phyloP scores from a whole-genome alignment of 2,888 invertebrate species.

The Synergus umbraculus region DNA sequence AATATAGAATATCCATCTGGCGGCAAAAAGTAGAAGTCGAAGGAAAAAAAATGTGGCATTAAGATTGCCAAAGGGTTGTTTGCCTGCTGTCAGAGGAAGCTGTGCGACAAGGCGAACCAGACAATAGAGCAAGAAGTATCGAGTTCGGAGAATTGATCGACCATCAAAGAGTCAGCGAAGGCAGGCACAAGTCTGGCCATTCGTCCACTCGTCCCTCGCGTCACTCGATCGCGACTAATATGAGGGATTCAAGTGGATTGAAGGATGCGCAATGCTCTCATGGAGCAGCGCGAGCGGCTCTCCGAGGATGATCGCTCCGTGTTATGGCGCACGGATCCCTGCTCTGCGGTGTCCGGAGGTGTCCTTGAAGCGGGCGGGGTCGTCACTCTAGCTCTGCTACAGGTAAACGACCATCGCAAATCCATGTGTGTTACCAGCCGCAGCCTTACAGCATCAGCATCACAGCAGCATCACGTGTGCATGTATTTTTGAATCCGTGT shows the following conservation, averaged over 20 bases:
- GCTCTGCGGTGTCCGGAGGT: constrained; percentile 70
- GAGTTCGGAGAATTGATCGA: constrained; percentile 15
- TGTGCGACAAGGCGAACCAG: constrained; percentile 9
- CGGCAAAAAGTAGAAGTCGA: neutral
- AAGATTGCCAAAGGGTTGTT: constrained; percentile 1
- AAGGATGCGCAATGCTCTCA: constrained; percentile 13
- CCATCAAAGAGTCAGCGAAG: constrained; percentile 16
- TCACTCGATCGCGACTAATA: constrained; percentile 29
- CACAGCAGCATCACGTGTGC: constrained; percentile 58
- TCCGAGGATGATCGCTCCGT: constrained; percentile 66
- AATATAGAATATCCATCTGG: neutral
- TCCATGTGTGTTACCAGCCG: constrained; percentile 67
- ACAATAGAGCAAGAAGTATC: constrained; percentile 24
- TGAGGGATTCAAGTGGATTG: constrained; percentile 25
- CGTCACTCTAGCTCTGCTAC: constrained; percentile 74
- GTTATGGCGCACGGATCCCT: constrained; percentile 51
- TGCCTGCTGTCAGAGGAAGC: neutral
- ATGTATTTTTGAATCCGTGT: constrained; percentile 44
- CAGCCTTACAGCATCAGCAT: constrained; percentile 61
- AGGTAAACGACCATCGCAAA: constrained; percentile 76
- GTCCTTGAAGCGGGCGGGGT: constrained; percentile 77
- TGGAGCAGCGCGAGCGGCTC: constrained; percentile 55
- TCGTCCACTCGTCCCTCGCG: constrained; percentile 10
- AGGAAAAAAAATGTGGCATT: neutral
- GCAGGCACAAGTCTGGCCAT: neutral